Evolutionary conservation across 1,140 invertebrate species (phyloP), one percentile per base, ranked within the genome.

Genomic region (Dufourea novaeangliae): DNA sequence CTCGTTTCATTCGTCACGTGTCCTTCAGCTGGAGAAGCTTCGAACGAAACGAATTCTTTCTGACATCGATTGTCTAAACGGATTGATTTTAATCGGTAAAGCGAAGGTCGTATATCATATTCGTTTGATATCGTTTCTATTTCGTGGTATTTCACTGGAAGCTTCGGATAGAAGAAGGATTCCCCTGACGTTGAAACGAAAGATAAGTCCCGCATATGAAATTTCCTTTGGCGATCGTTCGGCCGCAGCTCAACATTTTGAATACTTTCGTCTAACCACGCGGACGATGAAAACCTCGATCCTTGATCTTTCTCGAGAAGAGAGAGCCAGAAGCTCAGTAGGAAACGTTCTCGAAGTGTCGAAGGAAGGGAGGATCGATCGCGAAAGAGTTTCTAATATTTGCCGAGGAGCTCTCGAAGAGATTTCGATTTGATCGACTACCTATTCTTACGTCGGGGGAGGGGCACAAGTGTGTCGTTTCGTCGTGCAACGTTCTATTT

Each of bases 361-460:
- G 20, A 8, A 14, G 17, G 1, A 12, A 56, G 46, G 2, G n/a
- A n/a, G 25, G 46, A 56, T 50, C 29, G 54, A 22, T 10, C n/a
- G 39, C 14, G 25, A 70, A 61, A 29, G 14, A 25, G 50, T 68
- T 68, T 59, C 56, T 70, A 77, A 77, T 62, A 41, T 77, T 77
- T 77, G 41, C 56, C 29, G 20, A 70, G n/a, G 25, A 25, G 41
- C 41, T 76, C 66, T 39, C 22, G 20, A 11, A 32, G 22, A 34
- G 44, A 41, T 14, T 46, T 46, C 66, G 56, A 70, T 52, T 44
- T 29, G 39, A 76, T 76, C 73, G 74, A 61, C 17, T 14, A 29
- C 25, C 62, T 76, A 46, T 68, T 76, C 41, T 27, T 27, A 17
- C n/a, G n/a, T 14, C 29, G 27, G 29, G 20, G 27, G n/a, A 59